Base-by-base conservation (phyloP, 1,140 invertebrate species). In the Zaprionus camerounensis region DNA sequence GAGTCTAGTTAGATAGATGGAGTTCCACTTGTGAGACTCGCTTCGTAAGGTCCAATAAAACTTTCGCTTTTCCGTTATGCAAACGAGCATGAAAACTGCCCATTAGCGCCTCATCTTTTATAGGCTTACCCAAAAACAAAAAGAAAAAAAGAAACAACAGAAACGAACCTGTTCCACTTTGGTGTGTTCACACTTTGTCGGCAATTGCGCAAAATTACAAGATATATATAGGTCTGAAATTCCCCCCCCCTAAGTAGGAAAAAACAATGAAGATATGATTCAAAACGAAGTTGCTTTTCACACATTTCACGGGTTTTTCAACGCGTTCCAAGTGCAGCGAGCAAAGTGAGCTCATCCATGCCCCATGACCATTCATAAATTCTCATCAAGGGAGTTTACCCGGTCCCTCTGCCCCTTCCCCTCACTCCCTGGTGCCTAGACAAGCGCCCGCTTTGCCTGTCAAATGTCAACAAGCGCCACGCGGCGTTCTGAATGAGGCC, bases 401-500 rank as follows among this genome's bases (percentile, higher is more conserved):
- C 28, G 17, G 15, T n/a, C 5, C 38, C 38, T 6, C 5, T 41
- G 17, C 49, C 12, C 34, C 49, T 24, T 22, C 44, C 28, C 34
- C 15, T 24, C 15, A 17, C n/a, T 46, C 44, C 31, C n/a, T 36
- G 20, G n/a, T 57, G 36, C 41, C 34, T 20, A 76, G 62, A 72
- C 67, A 36, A 51, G 38, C 67, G 69, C 76, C 80, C 68, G 71
- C 71, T 66, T 75, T 34, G 62, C 36, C 70, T 82, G 85, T 91
- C 85, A 90, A 73, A 90, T 80, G 85, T 90, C 85, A 90, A 90
- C 76, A 73, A 90, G 79, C 81, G 85, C 86, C 85, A 90, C 85
- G 85, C 85, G 85, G 85, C 86, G 71, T 58, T 58, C 70, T 73
- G 72, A 88, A 90, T 85, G 78, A 80, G 67, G 56, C 62, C 76